phyloP scores from a whole-genome alignment of 1,140 invertebrate genomes.

The Euwallacea fornicatus region DNA sequence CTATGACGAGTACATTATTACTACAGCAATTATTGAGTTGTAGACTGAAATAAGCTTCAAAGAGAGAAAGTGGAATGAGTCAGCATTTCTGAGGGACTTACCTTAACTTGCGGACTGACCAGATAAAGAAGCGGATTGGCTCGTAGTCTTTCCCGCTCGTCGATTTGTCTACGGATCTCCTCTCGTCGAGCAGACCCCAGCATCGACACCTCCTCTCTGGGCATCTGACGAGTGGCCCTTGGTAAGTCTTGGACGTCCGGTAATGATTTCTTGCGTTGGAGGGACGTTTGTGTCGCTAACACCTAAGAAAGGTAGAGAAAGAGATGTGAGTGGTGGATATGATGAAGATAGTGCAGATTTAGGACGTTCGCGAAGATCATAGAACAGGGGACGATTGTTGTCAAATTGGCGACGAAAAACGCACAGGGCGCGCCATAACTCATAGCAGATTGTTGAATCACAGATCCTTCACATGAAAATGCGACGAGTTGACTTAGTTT shows the following conservation, averaged over 20 bases:
- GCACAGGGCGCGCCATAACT: too few relatives aligned
- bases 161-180: slow-evolving; percentile 86
- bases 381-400: too few relatives aligned
- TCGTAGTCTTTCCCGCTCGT: slow-evolving; percentile 87
- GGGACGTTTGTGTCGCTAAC: slow-evolving; percentile 54
- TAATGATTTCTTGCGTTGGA: slow-evolving; percentile 91
- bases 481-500: neutral
- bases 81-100: slow-evolving; percentile 53
- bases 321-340: too few relatives aligned
- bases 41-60: neutral
- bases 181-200: slow-evolving; percentile 91
- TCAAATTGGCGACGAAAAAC: too few relatives aligned
- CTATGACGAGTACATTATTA: too few relatives aligned
- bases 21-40: too few relatives aligned
- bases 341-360: too few relatives aligned
- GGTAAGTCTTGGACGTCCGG: slow-evolving; percentile 88
- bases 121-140: slow-evolving; percentile 93
- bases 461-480: too few relatives aligned
- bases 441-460: too few relatives aligned
- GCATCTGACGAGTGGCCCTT: slow-evolving; percentile 76
- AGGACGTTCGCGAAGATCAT: too few relatives aligned
- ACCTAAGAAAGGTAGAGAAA: slow-evolving; percentile 41
- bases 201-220: slow-evolving; percentile 91
- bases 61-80: too few relatives aligned
- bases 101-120: slow-evolving; percentile 95